A percentile compares a stretch with the other conserved stretches of the same genome.
Evolutionary conservation across 1,140 invertebrate species (phyloP).

Genomic region (Paralvinella palmiformis): DNA sequence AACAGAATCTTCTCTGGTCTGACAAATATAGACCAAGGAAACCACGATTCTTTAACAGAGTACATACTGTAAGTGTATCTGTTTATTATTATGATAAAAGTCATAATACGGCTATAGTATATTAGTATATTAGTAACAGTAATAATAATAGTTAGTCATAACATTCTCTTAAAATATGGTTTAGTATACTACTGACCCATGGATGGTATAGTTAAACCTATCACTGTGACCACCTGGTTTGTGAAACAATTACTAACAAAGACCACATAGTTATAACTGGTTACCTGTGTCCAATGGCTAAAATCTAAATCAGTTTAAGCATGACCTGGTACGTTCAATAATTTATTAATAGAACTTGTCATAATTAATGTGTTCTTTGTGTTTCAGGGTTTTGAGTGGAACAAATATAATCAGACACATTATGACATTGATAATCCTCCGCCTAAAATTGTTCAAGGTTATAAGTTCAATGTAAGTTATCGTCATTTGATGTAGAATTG

Average conservation of each 20-base stretch:
- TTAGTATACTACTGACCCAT: no score
- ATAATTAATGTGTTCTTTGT: conserved; percentile 25
- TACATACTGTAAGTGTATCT: conserved; percentile 54
- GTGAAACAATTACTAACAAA: no score
- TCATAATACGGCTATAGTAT: no score
- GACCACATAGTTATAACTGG: no score
- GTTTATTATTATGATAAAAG: conserved; percentile 12
- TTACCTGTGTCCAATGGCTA: no score
- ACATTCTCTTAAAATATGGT: no score
- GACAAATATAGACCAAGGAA: conserved; percentile 97
- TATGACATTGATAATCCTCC: conserved; percentile 99
- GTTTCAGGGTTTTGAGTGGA: conserved; percentile 95
- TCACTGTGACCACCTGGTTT: no score
- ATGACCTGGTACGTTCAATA: not conserved
- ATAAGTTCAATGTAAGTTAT: conserved; percentile 85
- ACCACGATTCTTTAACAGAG: conserved; percentile 93
- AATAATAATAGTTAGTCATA: no score
- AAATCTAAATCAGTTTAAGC: no score
- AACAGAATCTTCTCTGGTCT: conserved; percentile 89
- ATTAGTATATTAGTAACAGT: no score
- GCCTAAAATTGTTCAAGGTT: conserved; percentile 99
- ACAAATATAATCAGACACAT: conserved; percentile 99
- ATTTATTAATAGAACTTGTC: not conserved
- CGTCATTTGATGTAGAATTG: not conserved
- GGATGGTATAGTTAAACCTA: no score